phyloP scores from a whole-genome alignment of 37 sponge, comb jelly and placozoan species.

The Oscarella lobularis region DNA sequence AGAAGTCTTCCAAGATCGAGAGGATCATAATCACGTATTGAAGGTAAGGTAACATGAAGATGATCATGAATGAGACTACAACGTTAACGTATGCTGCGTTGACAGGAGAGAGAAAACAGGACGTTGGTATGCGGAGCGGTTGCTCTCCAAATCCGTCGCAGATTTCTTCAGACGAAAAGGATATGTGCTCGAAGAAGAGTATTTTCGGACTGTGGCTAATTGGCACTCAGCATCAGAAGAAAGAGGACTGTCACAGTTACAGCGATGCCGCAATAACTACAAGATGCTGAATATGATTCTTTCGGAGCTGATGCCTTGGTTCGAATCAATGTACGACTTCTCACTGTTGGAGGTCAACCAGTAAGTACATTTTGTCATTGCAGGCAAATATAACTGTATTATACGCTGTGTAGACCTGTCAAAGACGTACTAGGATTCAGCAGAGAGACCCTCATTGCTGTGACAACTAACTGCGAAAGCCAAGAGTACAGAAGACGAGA shows the following conservation, averaged over 20 bases:
- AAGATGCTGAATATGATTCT: conserved; percentile 7
- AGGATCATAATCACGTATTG: conserved; percentile 6
- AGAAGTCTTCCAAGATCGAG: not conserved
- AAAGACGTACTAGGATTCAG: not conserved
- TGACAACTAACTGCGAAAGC: not conserved
- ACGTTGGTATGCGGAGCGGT: not conserved
- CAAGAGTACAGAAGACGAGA: not conserved
- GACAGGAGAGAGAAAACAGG: not conserved
- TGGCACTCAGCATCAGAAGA: conserved; percentile 15
- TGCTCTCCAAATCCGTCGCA: not conserved
- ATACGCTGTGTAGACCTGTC: not conserved
- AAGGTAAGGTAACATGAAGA: too few relatives aligned
- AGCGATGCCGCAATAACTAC: not conserved
- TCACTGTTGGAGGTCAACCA: conserved; percentile 21
- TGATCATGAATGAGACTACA: too few relatives aligned
- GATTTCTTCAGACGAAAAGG: conserved; percentile 3
- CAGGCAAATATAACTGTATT: not conserved
- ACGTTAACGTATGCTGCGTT: not conserved
- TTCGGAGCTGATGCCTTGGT: conserved; percentile 18
- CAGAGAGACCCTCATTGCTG: not conserved
- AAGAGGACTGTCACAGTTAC: conserved; percentile 9
- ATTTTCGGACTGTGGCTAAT: conserved; percentile 4
- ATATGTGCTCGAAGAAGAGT: conserved; percentile 3
- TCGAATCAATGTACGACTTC: not conserved
- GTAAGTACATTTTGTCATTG: too few relatives aligned